phyloP scores from a whole-genome alignment of 2,113 vertebrate genomes.

The Syngnathus typhle region DNA sequence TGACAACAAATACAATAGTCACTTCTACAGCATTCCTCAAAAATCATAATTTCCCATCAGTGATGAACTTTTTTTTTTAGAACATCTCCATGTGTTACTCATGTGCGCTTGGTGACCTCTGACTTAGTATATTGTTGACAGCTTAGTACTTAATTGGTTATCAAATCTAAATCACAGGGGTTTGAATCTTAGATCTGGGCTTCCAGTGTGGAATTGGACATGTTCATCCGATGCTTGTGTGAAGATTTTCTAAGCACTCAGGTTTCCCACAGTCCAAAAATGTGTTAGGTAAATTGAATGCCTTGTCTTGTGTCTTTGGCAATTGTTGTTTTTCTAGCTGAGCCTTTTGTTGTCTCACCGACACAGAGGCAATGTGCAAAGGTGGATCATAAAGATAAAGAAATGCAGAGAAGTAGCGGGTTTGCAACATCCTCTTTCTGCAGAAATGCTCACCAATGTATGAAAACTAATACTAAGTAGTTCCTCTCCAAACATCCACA shows the following conservation, averaged over 20 bases:
- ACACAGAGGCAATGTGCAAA: conserved; percentile 9
- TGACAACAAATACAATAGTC: neutral
- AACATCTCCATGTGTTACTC: no score
- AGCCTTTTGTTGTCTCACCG: neutral
- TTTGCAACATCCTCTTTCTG: conserved; percentile 44
- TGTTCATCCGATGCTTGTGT: neutral
- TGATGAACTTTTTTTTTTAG: no score
- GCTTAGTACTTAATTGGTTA: neutral
- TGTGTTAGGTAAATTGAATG: neutral
- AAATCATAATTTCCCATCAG: no score
- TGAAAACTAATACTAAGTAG: neutral
- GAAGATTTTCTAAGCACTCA: neutral
- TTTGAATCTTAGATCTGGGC: neutral
- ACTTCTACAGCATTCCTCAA: no score
- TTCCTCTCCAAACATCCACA: neutral
- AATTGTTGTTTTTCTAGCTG: neutral
- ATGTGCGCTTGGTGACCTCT: no score
- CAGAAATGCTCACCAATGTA: neutral
- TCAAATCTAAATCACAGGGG: neutral
- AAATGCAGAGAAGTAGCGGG: conserved; percentile 31
- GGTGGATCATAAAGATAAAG: neutral
- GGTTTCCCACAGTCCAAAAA: neutral
- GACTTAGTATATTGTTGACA: neutral
- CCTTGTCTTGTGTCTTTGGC: neutral
- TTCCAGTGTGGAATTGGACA: neutral